Conservation (phyloP, 1,140 invertebrate genomes). For the Macrostomum lignano region DNA sequence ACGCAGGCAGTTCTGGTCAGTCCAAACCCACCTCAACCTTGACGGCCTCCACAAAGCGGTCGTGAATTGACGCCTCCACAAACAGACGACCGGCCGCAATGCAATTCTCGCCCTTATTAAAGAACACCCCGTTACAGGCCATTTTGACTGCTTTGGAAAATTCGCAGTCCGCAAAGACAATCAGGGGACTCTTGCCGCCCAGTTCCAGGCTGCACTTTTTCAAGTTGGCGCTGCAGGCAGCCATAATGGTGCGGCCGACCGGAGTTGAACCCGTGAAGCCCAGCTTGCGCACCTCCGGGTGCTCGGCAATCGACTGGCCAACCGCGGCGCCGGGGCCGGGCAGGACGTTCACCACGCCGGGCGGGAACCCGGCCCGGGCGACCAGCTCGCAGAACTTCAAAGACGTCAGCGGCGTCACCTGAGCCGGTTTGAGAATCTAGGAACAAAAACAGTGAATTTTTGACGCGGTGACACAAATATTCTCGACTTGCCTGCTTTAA, state of each 20-base stretch:
- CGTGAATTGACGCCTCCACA: slow-evolving; percentile 60
- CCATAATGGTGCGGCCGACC: slow-evolving; percentile 43
- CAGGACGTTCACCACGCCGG: slow-evolving; percentile 35
- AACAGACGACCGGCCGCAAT: slow-evolving; percentile 59
- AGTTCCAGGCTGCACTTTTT: slow-evolving; percentile 58
- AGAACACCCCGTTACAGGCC: slow-evolving; percentile 45
- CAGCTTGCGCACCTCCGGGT: slow-evolving; percentile 30
- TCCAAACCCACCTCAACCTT: slow-evolving; percentile 41
- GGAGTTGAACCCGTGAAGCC: slow-evolving; percentile 65
- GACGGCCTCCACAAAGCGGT: slow-evolving; percentile 45
- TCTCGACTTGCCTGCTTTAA: no score
- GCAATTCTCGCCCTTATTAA: slow-evolving; percentile 52
- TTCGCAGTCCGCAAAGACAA: slow-evolving; percentile 54
- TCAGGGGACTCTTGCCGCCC: slow-evolving; percentile 58
- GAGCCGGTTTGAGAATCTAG: no score
- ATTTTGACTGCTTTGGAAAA: slow-evolving; percentile 13
- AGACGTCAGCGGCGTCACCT: no score
- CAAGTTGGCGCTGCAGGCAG: slow-evolving; percentile 42
- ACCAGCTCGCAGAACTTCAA: no score
- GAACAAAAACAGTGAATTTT: no score
- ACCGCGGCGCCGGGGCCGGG: slow-evolving; percentile 32
- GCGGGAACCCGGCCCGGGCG: slow-evolving; percentile 19
- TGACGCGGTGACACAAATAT: no score
- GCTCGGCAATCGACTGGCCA: slow-evolving; percentile 14
- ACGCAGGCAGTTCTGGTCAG: no score